Percentiles rank a stretch among this genome's conserved stretches.
phyloP scores from a whole-genome alignment of 1,140 invertebrate genomes.

The Harlomillsia oculata region DNA sequence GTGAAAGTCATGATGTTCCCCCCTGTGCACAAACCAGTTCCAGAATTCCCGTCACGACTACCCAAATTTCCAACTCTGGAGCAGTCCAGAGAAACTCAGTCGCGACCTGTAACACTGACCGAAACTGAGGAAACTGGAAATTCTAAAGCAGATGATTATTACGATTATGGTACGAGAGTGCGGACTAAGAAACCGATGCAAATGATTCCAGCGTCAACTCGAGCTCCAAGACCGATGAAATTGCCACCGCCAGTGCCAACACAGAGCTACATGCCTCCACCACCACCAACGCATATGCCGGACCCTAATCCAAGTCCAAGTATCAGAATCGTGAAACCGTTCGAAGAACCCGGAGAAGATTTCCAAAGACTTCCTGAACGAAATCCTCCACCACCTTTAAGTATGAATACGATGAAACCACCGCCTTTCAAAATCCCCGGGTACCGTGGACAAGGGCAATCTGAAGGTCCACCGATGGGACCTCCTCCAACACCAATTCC shows the following conservation, averaged over 20 bases:
- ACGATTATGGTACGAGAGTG: background rate
- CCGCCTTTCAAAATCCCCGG: background rate
- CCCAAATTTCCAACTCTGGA: constrained; percentile 1
- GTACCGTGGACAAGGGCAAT: too few relatives aligned
- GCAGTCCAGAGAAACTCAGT: background rate
- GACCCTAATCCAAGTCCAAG: background rate
- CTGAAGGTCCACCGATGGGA: too few relatives aligned
- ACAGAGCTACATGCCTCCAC: background rate
- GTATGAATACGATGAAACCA: background rate
- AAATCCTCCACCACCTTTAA: background rate
- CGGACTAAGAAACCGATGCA: too few relatives aligned
- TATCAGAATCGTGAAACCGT: background rate
- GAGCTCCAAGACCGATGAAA: background rate
- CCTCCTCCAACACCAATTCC: background rate
- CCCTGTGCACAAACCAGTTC: too few relatives aligned
- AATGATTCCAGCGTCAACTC: background rate
- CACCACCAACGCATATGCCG: too few relatives aligned
- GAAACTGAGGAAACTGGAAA: background rate
- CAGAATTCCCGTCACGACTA: too few relatives aligned
- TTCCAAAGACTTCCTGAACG: background rate
- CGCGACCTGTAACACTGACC: background rate
- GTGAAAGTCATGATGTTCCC: too few relatives aligned
- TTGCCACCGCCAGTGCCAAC: background rate
- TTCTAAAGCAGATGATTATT: background rate
- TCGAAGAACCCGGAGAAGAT: background rate